phyloP scores from a whole-genome alignment of 2,888 invertebrate species.

The Pseudoips prasinana region DNA sequence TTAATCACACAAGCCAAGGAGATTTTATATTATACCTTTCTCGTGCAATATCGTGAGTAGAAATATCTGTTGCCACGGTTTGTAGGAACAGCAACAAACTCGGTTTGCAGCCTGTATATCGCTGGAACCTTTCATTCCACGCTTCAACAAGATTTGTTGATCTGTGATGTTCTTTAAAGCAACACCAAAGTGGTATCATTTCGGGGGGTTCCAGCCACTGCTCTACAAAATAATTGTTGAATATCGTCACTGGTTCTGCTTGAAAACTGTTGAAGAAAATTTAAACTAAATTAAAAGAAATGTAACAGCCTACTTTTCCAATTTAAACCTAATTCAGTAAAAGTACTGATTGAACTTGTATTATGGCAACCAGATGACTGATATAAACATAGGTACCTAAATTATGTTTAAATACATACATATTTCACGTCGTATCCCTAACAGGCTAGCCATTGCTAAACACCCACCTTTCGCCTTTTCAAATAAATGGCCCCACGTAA shows the following conservation, averaged over 20 bases:
- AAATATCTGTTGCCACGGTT: constrained; percentile 13
- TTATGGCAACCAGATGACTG: no score
- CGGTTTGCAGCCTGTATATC: constrained; percentile 4
- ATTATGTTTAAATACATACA: no score
- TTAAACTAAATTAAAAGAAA: neutral
- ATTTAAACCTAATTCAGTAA: no score
- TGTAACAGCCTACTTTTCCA: no score
- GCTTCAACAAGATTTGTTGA: constrained; percentile 15
- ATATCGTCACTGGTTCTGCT: constrained; percentile 8
- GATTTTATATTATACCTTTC: constrained; percentile 2
- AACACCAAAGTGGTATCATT: constrained; percentile 17
- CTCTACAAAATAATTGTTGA: constrained; percentile 15
- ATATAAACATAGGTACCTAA: no score
- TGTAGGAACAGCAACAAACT: constrained; percentile 11
- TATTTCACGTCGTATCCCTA: no score
- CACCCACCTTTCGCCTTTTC: no score
- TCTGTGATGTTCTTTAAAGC: constrained; percentile 9
- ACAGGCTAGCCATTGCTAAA: no score
- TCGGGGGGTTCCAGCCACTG: constrained; percentile 13
- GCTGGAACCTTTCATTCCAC: constrained; percentile 11
- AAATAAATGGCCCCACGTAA: no score
- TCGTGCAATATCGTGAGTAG: constrained; percentile 9
- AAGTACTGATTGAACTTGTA: no score
- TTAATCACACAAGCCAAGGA: no score
- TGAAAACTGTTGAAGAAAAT: constrained; percentile 6